Conservation (phyloP, 2,888 invertebrate genomes). For the Acrobasis consociella region DNA sequence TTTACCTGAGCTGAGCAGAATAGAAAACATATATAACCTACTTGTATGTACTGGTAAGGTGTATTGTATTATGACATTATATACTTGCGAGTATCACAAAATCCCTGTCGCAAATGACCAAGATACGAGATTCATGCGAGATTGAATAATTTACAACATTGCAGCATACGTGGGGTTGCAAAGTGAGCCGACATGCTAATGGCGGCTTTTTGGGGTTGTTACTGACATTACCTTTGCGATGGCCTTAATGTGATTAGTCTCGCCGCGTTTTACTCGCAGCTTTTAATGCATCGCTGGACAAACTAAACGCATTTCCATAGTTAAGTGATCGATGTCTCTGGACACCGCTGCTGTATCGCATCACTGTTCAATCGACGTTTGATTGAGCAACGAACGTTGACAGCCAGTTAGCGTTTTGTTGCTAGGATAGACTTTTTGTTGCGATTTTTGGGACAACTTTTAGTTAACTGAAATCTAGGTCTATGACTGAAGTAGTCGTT, state of each 20-base stretch:
- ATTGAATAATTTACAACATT: slow-evolving; percentile 48
- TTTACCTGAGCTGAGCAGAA: too few species aligned
- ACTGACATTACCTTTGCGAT: slow-evolving; percentile 63
- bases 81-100: neutral
- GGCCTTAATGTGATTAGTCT: slow-evolving; percentile 74
- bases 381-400: neutral
- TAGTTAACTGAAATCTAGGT: neutral
- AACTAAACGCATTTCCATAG: slow-evolving; percentile 51
- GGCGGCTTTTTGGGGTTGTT: slow-evolving; percentile 62
- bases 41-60: too few species aligned
- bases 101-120: slow-evolving; percentile 22
- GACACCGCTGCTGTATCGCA: neutral
- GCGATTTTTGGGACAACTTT: neutral
- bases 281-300: slow-evolving; percentile 55
- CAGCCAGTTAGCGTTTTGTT: neutral
- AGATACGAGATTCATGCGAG: slow-evolving; percentile 45
- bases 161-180: slow-evolving; percentile 36
- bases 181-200: slow-evolving; percentile 53
- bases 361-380: slow-evolving; percentile 5
- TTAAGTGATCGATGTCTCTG: slow-evolving; percentile 43
- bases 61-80: too few species aligned
- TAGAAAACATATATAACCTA: too few species aligned
- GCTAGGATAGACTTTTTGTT: neutral
- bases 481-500: too few species aligned
- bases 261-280: slow-evolving; percentile 59